Percentiles rank a stretch among this genome's conserved stretches.
These are phyloP conservation scores for Pterocles gutturalis DNA, from an alignment of 2,113 vertebrate genomes.

Conservation along the genomic window DNA sequence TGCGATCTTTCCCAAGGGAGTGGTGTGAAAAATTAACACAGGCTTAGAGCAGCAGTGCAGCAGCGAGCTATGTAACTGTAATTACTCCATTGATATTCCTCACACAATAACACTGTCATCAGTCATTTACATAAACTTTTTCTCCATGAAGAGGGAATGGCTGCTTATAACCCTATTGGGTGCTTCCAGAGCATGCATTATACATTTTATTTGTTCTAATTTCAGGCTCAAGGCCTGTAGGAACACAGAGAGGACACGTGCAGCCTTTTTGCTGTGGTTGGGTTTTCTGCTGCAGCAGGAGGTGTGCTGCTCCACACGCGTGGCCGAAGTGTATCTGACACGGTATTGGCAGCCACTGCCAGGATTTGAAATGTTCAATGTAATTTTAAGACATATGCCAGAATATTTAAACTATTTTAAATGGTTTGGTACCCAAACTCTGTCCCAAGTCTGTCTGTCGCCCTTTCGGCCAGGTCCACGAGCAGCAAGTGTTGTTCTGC, in stretches of 20 bases:
- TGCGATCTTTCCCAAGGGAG: slow-evolving; percentile 93
- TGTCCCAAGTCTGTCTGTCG: not conserved
- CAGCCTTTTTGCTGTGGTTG: not conserved
- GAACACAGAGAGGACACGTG: slow-evolving; percentile 36
- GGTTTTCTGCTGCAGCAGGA: not conserved
- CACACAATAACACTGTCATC: slow-evolving; percentile 98
- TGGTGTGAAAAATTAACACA: slow-evolving; percentile 96
- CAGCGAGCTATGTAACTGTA: slow-evolving; percentile 95
- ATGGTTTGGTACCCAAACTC: not conserved
- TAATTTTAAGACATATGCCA: not conserved
- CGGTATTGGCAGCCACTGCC: not conserved
- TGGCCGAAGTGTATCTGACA: not conserved
- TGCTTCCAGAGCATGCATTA: slow-evolving; percentile 85
- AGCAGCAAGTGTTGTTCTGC: not conserved
- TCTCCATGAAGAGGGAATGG: slow-evolving; percentile 83
- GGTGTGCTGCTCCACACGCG: not conserved
- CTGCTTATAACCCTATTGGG: slow-evolving; percentile 88
- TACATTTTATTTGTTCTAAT: slow-evolving; percentile 78
- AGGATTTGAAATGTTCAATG: not conserved
- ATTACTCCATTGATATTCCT: slow-evolving; percentile 99
- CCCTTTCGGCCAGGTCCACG: accelerated
- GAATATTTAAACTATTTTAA: not conserved
- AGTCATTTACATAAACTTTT: slow-evolving; percentile 98
- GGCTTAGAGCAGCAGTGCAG: slow-evolving; percentile 82
- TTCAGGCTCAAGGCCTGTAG: slow-evolving; percentile 65